These are phyloP conservation scores for cattle (Bos taurus) DNA, from an alignment of 2,113 vertebrate genomes.

Conservation along the genomic window DNA sequence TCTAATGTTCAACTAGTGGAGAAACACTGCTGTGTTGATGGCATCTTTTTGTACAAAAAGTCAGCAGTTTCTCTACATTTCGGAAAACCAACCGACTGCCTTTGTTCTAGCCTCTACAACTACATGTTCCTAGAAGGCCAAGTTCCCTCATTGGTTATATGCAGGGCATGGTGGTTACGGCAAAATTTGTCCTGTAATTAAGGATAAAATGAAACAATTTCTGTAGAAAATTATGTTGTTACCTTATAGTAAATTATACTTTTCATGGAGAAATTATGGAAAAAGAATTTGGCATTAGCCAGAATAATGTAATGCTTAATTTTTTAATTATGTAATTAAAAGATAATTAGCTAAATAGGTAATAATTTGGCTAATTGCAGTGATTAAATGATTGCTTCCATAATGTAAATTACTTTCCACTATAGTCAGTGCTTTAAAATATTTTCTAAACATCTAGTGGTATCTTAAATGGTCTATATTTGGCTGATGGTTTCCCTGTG, in stretches of 20 bases:
- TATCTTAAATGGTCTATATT: constrained; percentile 31
- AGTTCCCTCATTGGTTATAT: not conserved
- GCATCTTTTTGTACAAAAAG: not conserved
- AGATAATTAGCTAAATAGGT: constrained; percentile 63
- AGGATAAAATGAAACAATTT: constrained; percentile 63
- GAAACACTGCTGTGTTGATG: not conserved
- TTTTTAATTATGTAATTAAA: constrained; percentile 58
- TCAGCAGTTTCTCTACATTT: not conserved
- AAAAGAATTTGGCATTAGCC: constrained; percentile 59
- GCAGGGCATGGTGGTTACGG: constrained; percentile 25
- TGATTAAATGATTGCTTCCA: constrained; percentile 65
- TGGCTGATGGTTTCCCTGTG: not conserved
- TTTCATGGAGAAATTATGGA: constrained; percentile 50
- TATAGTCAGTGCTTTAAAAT: constrained; percentile 50
- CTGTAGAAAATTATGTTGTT: constrained; percentile 60
- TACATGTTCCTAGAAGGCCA: constrained; percentile 24
- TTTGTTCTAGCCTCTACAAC: constrained; percentile 30
- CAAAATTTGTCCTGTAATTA: constrained; percentile 60
- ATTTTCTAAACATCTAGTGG: constrained; percentile 55
- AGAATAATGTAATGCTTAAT: constrained; percentile 48
- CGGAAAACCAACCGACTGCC: not conserved
- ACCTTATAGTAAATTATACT: constrained; percentile 54
- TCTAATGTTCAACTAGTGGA: not conserved
- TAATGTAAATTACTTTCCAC: constrained; percentile 60
- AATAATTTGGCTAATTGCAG: constrained; percentile 69